Evolutionary conservation across 2,113 vertebrate genomes (phyloP).

Genomic region (Hippocampus comes): DNA sequence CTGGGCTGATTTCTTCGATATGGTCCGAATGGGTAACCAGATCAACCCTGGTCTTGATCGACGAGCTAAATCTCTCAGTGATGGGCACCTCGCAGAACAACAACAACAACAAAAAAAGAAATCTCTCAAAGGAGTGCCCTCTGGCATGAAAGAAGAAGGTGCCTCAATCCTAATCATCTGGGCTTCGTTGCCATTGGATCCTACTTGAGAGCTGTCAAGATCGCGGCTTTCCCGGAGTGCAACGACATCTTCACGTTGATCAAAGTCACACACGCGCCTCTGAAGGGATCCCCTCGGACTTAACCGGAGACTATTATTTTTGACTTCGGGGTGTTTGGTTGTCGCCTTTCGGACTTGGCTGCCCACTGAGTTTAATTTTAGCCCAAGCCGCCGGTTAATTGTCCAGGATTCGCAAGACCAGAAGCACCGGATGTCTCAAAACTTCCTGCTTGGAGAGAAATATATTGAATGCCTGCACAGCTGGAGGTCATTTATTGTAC

Average conservation of each 20-base stretch:
- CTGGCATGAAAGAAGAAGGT: not conserved
- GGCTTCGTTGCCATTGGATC: not conserved
- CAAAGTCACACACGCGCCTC: not conserved
- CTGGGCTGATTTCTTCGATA: too few relatives aligned
- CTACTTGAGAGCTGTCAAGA: not conserved
- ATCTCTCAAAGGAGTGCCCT: not conserved
- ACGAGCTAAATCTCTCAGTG: too few relatives aligned
- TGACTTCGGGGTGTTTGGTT: not conserved
- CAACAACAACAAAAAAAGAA: too few relatives aligned
- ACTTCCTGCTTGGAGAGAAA: too few relatives aligned
- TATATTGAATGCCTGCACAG: too few relatives aligned
- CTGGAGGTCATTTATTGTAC: too few relatives aligned
- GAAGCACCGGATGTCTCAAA: too few relatives aligned
- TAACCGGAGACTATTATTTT: not conserved
- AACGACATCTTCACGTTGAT: not conserved
- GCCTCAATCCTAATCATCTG: not conserved
- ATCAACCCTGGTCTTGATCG: too few relatives aligned
- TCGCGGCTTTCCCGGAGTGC: not conserved
- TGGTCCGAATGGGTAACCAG: too few relatives aligned
- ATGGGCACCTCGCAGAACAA: too few relatives aligned
- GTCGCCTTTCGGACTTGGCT: not conserved
- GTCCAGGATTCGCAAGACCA: too few relatives aligned
- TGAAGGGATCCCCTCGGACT: not conserved
- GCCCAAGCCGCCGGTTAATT: not conserved
- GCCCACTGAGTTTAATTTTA: not conserved